Evolutionary conservation across 2,888 invertebrate species (phyloP).

Genomic region (Oscheius sp.): DNA sequence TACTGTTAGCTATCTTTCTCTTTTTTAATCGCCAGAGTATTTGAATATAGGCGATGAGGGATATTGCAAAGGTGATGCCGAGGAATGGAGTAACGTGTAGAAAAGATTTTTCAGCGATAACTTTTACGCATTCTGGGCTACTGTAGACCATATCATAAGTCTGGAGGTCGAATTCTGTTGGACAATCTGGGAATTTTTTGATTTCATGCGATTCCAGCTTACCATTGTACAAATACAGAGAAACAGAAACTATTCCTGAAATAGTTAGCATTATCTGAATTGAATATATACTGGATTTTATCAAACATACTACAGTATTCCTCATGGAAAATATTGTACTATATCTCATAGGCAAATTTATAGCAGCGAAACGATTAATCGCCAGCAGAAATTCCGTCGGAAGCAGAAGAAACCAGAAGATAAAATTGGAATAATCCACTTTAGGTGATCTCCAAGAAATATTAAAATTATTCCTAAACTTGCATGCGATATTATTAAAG

Average conservation of each 20-base stretch:
- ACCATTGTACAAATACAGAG: too few species aligned
- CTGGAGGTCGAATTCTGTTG: background rate
- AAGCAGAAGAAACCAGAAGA: background rate
- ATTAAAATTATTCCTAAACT: background rate
- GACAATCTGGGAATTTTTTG: conserved; percentile 1
- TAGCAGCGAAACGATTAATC: conserved; percentile 6
- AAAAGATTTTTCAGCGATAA: background rate
- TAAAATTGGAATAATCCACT: background rate
- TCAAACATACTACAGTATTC: background rate
- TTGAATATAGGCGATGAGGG: background rate
- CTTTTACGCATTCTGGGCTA: background rate
- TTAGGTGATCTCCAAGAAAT: background rate
- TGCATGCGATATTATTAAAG: too few species aligned
- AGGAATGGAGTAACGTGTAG: background rate
- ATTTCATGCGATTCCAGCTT: background rate
- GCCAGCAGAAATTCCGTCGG: conserved; percentile 12
- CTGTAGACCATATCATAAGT: background rate
- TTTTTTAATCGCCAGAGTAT: background rate
- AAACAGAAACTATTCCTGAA: background rate
- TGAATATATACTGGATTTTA: background rate
- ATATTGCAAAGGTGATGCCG: background rate
- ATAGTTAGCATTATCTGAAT: background rate
- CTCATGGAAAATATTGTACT: background rate
- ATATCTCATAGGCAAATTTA: conserved; percentile 7
- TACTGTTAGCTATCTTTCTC: background rate